Base-by-base conservation (phyloP, 2,797 vertebrate genomes). In the Tinamus major region DNA sequence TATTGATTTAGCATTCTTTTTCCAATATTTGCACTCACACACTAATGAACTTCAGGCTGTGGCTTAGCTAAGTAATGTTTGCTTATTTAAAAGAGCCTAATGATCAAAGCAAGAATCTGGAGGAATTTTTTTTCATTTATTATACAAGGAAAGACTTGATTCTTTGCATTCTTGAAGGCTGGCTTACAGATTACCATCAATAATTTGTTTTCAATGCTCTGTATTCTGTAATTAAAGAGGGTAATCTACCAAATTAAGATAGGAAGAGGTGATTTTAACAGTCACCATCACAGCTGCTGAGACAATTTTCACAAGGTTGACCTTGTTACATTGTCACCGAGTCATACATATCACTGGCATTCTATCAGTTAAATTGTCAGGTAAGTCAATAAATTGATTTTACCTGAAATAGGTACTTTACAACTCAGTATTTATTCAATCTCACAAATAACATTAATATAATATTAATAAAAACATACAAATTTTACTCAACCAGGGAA, bases 21-120 rank as follows among this genome's bases (percentile, higher is more conserved):
- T 83, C 75, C 83, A 92, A 72, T 93, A 96, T 92, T 94, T 94
- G 91, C 80, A 81, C 91, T 95, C 91, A 85, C 91, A 87, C 78
- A 61, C 58, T 94, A 96, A 95, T 90, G 93, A 96, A 85, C 80
- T 90, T 87, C 76, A 90, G 87, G 5, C 88, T 85, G 91, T 89
- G 88, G 88, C 84, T 92, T 93, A 95, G 90, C 95, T 90, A 96
- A 96, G 87, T 79, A 91, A 87, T 91, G 82, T 96, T 95, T 95
- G 84, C 90, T 94, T 95, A 89, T 80, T 88, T 93, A 91, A 92
- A 69, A 82, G 48, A 89, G 65, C 61, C 72, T 94, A 91, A 94
- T 48, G 88, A 92, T 93, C 89, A 96, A 96, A 95, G 91, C 74
- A 95, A 83, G 80, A 96, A 94, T 93, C 70, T 96, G 85, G 49